Evolutionary conservation across 1,140 invertebrate genomes (phyloP), one percentile per base, ranked within the genome.

Genomic region (Eurosta solidaginis): DNA sequence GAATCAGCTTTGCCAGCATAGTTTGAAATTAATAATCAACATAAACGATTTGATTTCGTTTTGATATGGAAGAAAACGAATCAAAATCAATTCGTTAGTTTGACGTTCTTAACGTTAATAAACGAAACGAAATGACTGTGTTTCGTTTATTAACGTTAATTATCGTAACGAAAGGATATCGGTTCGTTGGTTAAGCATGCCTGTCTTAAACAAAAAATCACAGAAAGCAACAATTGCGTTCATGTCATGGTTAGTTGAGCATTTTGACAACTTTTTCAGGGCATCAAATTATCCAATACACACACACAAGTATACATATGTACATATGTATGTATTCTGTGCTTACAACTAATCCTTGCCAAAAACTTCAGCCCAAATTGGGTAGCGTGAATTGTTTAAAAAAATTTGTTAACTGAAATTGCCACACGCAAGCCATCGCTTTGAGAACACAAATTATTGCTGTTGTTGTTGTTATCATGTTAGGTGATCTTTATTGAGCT

Each of bases 371-470:
- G 12, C 33, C 36, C 29, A 33, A 68, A 68, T n/a, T 40, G 33
- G 33, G 33, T 40, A 59, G 54, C 54, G 54, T 33, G 54, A 59
- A 59, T 59, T 59, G 54, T 59, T 59, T 59, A 59, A 68, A 68
- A 74, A 47, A 5, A 20, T 74, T 74, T 77, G 29, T 79, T 76
- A 79, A 79, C 45, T 75, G 74, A 75, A 79, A 79, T 79, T 79
- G 78, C 78, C 78, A 79, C 78, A 79, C 78, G 78, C 78, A 79
- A 79, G 78, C 36, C 78, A 79, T 79, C 78, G 27, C 63, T 44
- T 74, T 54, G 68, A 74, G 73, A 74, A 25, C 9, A 20, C n/a
- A 40, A 36, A 22, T 14, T 12, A 20, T 42, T 29, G 20, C 10
- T 27, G 49, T 49, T 76, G 47, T 50, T 36, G 2, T 52, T 52